Evolutionary conservation across 2,113 vertebrate genomes (phyloP).

Genomic region (Bufo bufo): DNA sequence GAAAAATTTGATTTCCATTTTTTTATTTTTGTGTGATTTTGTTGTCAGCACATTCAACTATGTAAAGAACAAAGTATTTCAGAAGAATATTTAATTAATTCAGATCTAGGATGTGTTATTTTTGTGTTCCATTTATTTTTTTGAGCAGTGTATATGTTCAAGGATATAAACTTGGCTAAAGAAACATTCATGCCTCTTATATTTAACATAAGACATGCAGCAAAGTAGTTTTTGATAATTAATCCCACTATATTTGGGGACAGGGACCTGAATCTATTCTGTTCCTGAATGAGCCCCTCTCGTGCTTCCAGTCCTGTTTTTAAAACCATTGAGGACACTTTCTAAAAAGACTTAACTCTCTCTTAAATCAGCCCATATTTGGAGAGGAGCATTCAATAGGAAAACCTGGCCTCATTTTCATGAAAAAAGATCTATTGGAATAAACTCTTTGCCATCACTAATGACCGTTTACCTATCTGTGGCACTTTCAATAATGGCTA

Average conservation of each 20-base stretch:
- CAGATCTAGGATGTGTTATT: too few relatives aligned
- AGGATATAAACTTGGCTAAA: not conserved
- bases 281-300: not conserved
- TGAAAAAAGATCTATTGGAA: conserved; percentile 34
- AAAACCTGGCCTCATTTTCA: conserved; percentile 54
- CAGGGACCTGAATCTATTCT: not conserved
- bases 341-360: conserved; percentile 49
- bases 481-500: conserved; percentile 52
- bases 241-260: conserved; percentile 1
- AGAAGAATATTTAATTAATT: too few relatives aligned
- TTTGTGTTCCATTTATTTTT: too few relatives aligned
- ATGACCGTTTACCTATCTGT: not conserved
- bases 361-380: conserved; percentile 28
- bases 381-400: conserved; percentile 16
- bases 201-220: not conserved
- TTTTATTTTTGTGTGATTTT: too few relatives aligned
- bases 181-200: not conserved
- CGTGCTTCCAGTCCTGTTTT: not conserved
- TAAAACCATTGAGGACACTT: conserved; percentile 17
- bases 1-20: too few relatives aligned
- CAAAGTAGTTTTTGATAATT: not conserved
- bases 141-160: too few relatives aligned
- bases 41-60: too few relatives aligned
- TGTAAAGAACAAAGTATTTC: too few relatives aligned
- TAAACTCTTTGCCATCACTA: conserved; percentile 51